Evolutionary conservation across 2,888 invertebrate species (phyloP), one percentile per base, ranked within the genome.

Genomic region (Agrochola litura): DNA sequence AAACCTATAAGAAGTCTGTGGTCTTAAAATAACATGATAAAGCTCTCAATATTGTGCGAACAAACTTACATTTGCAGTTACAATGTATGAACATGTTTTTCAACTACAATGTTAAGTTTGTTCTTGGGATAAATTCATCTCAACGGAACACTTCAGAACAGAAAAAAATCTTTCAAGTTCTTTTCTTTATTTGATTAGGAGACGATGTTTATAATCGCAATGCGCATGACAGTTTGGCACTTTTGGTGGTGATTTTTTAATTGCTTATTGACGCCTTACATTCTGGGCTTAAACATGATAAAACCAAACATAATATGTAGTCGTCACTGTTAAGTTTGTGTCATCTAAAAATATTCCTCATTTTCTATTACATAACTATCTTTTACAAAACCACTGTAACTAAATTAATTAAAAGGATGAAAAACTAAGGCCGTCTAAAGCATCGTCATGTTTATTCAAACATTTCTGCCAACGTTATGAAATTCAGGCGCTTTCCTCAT

Each of bases 401-500:
- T 25, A 49, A 72, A 56, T 79, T 49, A 68, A 68, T 72, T 16
- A 61, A 52, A 54, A 69, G 37, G 52, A 56, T 30, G 6, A 54
- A 54, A 75, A 81, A 60, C 69, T 63, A 64, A 49, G 43, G 46
- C 52, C 46, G 12, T 46, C 43, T 58, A 76, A 43, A 43, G 43
- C 58, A 79, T 49, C 43, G 63, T 43, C 66, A 41, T 74, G 71
- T 79, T 79, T 83, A 65, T 68, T 76, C 64, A 70, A 83, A 76
- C 46, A 76, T 73, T 74, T 83, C 80, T 58, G 25, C 49, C 68
- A 22, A 30, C 69, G 66, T 75, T 78, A 88, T 88, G 86, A 83
- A 71, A 86, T 88, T 88, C 80, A 68, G 63, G 52, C 71, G 68
- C 76, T 72, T 82, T 77, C 43, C 64, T 65, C 72, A 81, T 86